These are phyloP conservation scores for Hydropsyche tenuis DNA, from an alignment of 1,140 invertebrate genomes.

Conservation along the genomic window DNA sequence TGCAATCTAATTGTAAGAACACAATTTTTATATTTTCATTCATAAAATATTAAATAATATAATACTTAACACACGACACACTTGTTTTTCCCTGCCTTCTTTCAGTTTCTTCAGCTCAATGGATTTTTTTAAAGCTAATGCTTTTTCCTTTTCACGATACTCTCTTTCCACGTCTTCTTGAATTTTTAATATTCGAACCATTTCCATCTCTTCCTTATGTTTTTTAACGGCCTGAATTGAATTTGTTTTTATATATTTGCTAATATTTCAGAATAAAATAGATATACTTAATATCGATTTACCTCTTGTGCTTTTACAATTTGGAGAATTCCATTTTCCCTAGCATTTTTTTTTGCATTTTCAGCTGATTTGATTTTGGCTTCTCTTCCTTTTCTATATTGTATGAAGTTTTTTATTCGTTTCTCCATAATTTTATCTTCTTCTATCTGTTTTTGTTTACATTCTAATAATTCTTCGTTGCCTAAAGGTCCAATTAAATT, in stretches of 20 bases:
- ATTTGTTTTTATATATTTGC: not conserved
- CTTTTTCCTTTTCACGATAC: slow-evolving; percentile 57
- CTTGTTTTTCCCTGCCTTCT: slow-evolving; percentile 57
- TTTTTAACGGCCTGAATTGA: slow-evolving; percentile 57
- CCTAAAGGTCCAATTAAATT: slow-evolving; percentile 49
- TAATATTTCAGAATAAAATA: not conserved
- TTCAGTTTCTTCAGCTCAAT: slow-evolving; percentile 60
- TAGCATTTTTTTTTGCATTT: slow-evolving; percentile 57
- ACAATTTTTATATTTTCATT: not conserved
- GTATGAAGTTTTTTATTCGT: slow-evolving; percentile 57
- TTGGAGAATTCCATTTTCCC: slow-evolving; percentile 59
- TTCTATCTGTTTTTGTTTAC: slow-evolving; percentile 59
- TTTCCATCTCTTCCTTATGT: slow-evolving; percentile 58
- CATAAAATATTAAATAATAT: not conserved
- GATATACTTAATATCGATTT: too few species aligned
- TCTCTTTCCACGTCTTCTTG: slow-evolving; percentile 62
- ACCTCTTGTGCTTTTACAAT: slow-evolving; percentile 62
- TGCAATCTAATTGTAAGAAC: slow-evolving; percentile 52
- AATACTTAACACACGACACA: too few species aligned
- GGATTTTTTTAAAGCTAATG: slow-evolving; percentile 60
- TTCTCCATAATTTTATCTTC: slow-evolving; percentile 58
- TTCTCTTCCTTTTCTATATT: slow-evolving; percentile 57
- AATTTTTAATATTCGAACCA: slow-evolving; percentile 61
- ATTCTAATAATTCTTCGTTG: slow-evolving; percentile 59
- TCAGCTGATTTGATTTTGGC: slow-evolving; percentile 54